Evolutionary conservation across 2,888 invertebrate species (phyloP).

Genomic region (Xestia ashworthii): DNA sequence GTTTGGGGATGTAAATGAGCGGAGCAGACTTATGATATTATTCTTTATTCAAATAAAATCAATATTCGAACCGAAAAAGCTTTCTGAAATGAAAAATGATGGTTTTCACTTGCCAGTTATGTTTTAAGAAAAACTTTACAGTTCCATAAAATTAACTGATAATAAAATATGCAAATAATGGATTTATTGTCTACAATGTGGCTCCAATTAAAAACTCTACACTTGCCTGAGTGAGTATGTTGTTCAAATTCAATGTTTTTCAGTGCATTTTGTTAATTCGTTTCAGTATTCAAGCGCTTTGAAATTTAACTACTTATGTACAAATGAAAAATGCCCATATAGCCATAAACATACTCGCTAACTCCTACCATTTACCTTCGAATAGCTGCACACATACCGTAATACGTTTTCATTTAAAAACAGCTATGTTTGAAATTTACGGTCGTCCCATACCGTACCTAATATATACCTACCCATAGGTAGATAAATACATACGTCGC

Average conservation of each 20-base stretch:
- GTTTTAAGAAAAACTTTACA: too few relatives aligned
- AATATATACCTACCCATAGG: not conserved
- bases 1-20: not conserved
- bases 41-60: too few relatives aligned
- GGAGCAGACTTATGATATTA: too few relatives aligned
- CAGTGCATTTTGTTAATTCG: not conserved
- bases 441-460: slow-evolving; percentile 5
- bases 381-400: slow-evolving; percentile 24
- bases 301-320: not conserved
- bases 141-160: too few relatives aligned
- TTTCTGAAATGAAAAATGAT: too few relatives aligned
- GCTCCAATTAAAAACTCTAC: not conserved
- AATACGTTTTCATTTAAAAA: slow-evolving; percentile 29
- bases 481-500: slow-evolving; percentile 42
- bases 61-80: too few relatives aligned
- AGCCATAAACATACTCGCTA: not conserved
- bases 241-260: not conserved
- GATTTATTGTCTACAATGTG: too few relatives aligned
- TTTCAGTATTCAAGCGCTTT: not conserved
- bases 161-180: too few relatives aligned
- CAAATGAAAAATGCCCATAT: not conserved
- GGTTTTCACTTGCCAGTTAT: too few relatives aligned
- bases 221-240: not conserved
- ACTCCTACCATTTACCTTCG: slow-evolving; percentile 12
- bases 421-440: slow-evolving; percentile 18